Conservation (phyloP, 2,113 vertebrate species). For the Arizona elegans region DNA sequence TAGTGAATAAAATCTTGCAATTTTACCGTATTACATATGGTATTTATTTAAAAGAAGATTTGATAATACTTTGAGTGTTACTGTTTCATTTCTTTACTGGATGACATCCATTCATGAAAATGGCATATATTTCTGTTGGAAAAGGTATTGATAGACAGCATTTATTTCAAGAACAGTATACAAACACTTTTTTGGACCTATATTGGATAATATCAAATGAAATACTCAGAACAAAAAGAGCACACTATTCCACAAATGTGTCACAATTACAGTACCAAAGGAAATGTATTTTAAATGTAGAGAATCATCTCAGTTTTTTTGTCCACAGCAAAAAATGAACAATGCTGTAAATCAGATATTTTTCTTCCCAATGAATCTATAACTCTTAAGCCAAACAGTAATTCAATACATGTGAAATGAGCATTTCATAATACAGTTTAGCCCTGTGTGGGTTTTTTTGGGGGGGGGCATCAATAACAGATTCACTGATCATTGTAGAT, state of each 20-base stretch:
- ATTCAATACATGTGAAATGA: not conserved
- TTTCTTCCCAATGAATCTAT: not conserved
- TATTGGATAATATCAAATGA: not conserved
- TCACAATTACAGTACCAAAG: not conserved
- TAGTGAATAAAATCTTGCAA: not conserved
- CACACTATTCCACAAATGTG: not conserved
- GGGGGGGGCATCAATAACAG: not conserved
- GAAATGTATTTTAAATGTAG: not conserved
- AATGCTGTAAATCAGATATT: not conserved
- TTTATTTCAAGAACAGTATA: constrained; percentile 24
- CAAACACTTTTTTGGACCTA: not conserved
- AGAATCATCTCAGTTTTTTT: not conserved
- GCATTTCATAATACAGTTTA: not conserved
- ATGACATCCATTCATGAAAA: not conserved
- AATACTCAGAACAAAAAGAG: rapidly evolving
- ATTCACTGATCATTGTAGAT: not conserved
- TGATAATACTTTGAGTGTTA: not conserved
- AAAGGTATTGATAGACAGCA: not conserved
- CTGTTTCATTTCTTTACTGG: not conserved
- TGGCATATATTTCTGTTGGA: not conserved
- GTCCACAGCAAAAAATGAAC: not conserved
- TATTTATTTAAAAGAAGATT: not conserved
- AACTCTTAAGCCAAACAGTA: not conserved
- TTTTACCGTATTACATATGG: not conserved
- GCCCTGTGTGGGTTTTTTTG: not conserved